phyloP scores from a whole-genome alignment of 2,113 vertebrate genomes.

The Cynoglossus semilaevis region DNA sequence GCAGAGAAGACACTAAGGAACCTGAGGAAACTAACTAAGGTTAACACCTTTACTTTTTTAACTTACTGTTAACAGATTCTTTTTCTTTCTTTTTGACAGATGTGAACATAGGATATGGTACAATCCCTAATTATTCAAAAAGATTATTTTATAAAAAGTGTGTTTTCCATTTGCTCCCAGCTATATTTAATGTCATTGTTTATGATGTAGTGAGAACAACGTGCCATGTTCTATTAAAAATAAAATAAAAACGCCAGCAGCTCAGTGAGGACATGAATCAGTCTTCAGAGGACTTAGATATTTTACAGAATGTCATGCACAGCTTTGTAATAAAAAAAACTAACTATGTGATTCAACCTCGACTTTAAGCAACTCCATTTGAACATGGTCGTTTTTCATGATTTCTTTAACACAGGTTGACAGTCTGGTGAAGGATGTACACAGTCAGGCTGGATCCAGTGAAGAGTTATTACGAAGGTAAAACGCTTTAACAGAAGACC shows the following conservation, averaged over 20 bases:
- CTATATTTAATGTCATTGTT: too few species aligned
- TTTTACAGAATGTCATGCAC: too few species aligned
- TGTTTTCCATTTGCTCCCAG: slow-evolving; percentile 60
- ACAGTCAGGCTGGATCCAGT: slow-evolving; percentile 21
- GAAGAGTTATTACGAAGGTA: slow-evolving; percentile 60
- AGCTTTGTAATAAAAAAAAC: not conserved
- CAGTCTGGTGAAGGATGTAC: slow-evolving; percentile 48
- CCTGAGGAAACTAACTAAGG: slow-evolving; percentile 71
- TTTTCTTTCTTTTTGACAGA: too few species aligned
- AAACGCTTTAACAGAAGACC: not conserved
- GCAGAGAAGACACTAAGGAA: slow-evolving; percentile 57
- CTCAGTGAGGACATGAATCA: too few species aligned
- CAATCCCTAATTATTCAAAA: too few species aligned
- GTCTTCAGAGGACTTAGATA: too few species aligned
- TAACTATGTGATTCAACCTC: not conserved
- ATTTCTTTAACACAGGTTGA: slow-evolving; percentile 47
- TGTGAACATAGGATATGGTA: too few species aligned
- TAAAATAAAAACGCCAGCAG: too few species aligned
- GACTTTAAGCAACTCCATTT: not conserved
- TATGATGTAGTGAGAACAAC: too few species aligned
- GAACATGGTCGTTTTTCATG: not conserved
- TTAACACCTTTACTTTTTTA: slow-evolving; percentile 23
- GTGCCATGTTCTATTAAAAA: too few species aligned
- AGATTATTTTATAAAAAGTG: too few species aligned
- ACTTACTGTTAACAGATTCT: too few species aligned